These are phyloP conservation scores for Metallyticus violacea DNA, from an alignment of 2,888 invertebrate genomes.

Conservation along the genomic window DNA sequence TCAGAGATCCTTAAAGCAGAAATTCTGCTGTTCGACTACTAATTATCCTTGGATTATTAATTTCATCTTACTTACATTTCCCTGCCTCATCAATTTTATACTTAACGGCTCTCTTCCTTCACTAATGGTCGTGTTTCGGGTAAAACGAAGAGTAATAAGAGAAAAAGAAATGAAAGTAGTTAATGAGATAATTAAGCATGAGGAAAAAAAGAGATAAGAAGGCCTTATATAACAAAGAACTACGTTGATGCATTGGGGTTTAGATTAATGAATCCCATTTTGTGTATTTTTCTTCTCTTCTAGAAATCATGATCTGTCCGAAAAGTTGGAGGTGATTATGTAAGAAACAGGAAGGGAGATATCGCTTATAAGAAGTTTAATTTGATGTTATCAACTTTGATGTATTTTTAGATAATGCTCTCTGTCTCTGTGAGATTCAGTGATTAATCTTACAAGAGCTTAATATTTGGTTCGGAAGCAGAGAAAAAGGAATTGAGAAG, in stretches of 20 bases:
- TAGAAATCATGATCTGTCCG: background rate
- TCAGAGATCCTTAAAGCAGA: background rate
- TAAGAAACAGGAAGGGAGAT: background rate
- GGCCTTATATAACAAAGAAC: background rate
- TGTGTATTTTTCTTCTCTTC: background rate
- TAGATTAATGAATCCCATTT: slow-evolving; percentile 27
- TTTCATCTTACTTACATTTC: background rate
- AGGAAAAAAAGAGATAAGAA: background rate
- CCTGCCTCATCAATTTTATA: background rate
- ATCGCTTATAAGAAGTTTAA: slow-evolving; percentile 12
- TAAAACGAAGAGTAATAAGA: background rate
- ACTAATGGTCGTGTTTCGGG: background rate
- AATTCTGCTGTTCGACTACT: background rate
- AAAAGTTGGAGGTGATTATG: background rate
- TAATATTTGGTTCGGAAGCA: background rate
- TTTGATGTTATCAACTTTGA: slow-evolving; percentile 25
- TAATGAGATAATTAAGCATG: background rate
- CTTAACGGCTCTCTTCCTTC: background rate
- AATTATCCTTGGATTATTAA: background rate
- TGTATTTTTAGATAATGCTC: slow-evolving; percentile 16
- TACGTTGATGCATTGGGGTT: background rate
- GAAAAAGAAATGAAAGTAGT: background rate
- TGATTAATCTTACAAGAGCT: background rate
- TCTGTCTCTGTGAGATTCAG: background rate
- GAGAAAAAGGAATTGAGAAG: background rate